phyloP scores from a whole-genome alignment of 35 echinoderm and acorn worm species.

The Apostichopus parvimensis region DNA sequence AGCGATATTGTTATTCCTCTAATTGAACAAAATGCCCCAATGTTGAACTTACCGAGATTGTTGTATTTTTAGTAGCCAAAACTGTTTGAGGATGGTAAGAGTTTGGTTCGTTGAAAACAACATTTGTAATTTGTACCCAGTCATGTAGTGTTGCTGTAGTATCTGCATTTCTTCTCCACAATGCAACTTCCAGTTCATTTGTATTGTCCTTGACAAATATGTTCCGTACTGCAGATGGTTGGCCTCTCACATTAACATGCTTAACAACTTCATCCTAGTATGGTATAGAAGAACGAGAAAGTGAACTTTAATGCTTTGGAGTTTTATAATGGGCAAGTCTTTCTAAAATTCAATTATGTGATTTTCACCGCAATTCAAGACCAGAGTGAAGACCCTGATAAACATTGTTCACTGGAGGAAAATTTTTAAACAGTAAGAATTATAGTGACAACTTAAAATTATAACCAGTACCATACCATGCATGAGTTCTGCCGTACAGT shows the following conservation, averaged over 20 bases:
- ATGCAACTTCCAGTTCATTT: background rate
- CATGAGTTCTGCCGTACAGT: too few relatives aligned
- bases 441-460: background rate
- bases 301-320: too few relatives aligned
- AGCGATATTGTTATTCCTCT: too few relatives aligned
- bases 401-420: too few relatives aligned
- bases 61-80: background rate
- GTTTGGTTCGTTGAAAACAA: constrained; percentile 32
- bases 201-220: constrained; percentile 29
- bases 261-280: background rate
- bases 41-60: background rate
- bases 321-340: too few relatives aligned
- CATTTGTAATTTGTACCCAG: constrained; percentile 38
- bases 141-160: background rate
- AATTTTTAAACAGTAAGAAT: background rate
- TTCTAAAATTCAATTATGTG: too few relatives aligned
- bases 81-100: background rate
- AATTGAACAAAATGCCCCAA: too few relatives aligned
- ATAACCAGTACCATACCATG: too few relatives aligned
- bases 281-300: too few relatives aligned
- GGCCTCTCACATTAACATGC: background rate
- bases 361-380: too few relatives aligned
- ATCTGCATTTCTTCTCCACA: constrained; percentile 12
- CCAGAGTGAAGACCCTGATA: too few relatives aligned
- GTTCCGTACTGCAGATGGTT: background rate